Base-by-base conservation (phyloP, 2,113 vertebrate species). In the Trinectes maculatus region DNA sequence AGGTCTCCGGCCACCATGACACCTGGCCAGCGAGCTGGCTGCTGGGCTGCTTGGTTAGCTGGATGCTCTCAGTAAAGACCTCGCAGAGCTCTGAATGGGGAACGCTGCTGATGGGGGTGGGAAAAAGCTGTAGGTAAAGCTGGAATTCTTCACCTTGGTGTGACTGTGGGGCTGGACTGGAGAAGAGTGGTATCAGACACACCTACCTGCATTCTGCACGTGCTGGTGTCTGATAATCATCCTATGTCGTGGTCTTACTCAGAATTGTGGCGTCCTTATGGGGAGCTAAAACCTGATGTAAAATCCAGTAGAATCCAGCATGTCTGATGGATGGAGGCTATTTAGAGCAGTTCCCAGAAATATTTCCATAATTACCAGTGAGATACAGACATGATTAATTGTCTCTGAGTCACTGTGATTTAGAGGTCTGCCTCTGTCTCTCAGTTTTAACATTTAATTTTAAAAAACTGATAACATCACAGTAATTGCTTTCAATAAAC, bases 1-100 rank as follows among this genome's bases (percentile, higher is more conserved):
- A 76, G 51, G 40, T 85, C 84, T 55, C 64, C 52, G 0, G 12
- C 26, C 36, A 88, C 60, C 94, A 94, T 93, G 4, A 18, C 71
- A 47, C 2, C 58, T 47, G 60, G 42, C 58, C 57, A 13, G 63
- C 12, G 9, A 40, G 46, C 52, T 67, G 72, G n/a, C 28, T 60
- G 43, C 62, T 47, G 16, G 48, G 47, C 46, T 83, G 46, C 59
- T 49, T 26, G 22, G 18, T 22, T 37, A 43, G 18, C 25, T 63
- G 62, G 57, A 51, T 19, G 2, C 59, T 25, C 12, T 57, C 31
- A 0, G 43, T n/a, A 25, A 10, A 25, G 28, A 36, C 26, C 13
- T 28, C 1, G 9, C 25, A 16, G 11, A 31, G 37, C 52, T 73
- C 25, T 69, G 9, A 70, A 46, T 42, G 63, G 49, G 60, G 57